A percentile compares a stretch with the other conserved stretches of the same genome.
Evolutionary conservation across 2,113 vertebrate species (phyloP).

Genomic region (Lophius piscatorius): DNA sequence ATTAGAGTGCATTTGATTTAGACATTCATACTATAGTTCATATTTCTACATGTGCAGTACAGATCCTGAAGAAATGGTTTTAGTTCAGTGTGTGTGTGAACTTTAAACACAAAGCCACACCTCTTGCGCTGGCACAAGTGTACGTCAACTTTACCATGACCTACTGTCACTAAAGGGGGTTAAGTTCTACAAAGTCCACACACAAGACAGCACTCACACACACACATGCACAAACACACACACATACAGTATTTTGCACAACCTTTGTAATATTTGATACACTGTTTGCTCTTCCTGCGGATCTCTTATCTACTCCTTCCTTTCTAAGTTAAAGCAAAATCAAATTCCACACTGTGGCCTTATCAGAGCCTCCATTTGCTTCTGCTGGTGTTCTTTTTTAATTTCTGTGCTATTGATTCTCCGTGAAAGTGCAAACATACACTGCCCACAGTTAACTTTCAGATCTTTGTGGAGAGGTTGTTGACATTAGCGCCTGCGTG

Average conservation of each 20-base stretch:
- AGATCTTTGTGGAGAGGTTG: constrained; percentile 20
- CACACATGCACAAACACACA: constrained; percentile 7
- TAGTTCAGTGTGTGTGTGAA: constrained; percentile 5
- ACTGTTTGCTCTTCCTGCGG: no score
- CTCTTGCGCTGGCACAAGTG: constrained; percentile 3
- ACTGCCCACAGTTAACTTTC: constrained; percentile 14
- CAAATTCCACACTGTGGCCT: constrained; percentile 22
- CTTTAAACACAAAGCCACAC: constrained; percentile 23
- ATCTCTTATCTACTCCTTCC: constrained; percentile 30
- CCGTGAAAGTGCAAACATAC: constrained; percentile 34
- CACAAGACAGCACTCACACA: not conserved
- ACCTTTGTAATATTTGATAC: constrained; percentile 18
- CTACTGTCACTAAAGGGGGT: constrained; percentile 24
- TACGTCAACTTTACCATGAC: constrained; percentile 28
- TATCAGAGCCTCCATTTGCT: constrained; percentile 24
- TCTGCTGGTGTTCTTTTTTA: not conserved
- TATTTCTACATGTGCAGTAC: not conserved
- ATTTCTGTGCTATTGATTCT: constrained; percentile 29
- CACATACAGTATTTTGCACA: constrained; percentile 21
- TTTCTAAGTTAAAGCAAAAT: no score
- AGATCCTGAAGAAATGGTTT: not conserved
- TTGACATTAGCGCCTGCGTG: constrained; percentile 36
- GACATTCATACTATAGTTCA: not conserved
- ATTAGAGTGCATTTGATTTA: not conserved
- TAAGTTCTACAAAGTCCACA: constrained; percentile 10